phyloP scores from a whole-genome alignment of 2,113 vertebrate genomes.

The Perca flavescens region DNA sequence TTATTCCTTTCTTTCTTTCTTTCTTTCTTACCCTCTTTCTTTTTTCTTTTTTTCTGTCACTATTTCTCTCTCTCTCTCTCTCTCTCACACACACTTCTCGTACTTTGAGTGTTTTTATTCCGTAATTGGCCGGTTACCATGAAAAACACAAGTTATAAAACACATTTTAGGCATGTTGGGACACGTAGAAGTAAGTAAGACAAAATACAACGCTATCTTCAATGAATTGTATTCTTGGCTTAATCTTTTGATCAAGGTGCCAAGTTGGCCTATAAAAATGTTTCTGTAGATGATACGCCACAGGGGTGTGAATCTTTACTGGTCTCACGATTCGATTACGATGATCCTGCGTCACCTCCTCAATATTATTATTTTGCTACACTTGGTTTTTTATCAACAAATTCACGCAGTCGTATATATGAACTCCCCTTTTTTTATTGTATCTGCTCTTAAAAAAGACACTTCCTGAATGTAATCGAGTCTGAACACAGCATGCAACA shows the following conservation, averaged over 20 bases:
- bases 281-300: background rate
- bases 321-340: too few species aligned
- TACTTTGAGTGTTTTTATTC: background rate
- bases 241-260: slow-evolving; percentile 12
- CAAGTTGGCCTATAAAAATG: slow-evolving; percentile 4
- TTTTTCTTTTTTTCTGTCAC: background rate
- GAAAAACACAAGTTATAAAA: background rate
- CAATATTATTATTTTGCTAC: too few species aligned
- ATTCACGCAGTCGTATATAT: too few species aligned
- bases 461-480: too few species aligned
- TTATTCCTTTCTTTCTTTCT: background rate
- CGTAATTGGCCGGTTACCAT: background rate
- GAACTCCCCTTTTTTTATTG: too few species aligned
- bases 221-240: background rate
- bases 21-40: background rate
- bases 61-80: background rate
- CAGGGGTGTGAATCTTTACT: too few species aligned
- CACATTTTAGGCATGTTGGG: slow-evolving; percentile 2
- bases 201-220: background rate
- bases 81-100: background rate
- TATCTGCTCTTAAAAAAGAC: too few species aligned
- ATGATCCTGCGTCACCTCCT: too few species aligned
- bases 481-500: too few species aligned
- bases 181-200: background rate
- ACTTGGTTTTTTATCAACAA: too few species aligned